Conservation (phyloP, 2,888 invertebrate species). For the Drosophila nigricruria region DNA sequence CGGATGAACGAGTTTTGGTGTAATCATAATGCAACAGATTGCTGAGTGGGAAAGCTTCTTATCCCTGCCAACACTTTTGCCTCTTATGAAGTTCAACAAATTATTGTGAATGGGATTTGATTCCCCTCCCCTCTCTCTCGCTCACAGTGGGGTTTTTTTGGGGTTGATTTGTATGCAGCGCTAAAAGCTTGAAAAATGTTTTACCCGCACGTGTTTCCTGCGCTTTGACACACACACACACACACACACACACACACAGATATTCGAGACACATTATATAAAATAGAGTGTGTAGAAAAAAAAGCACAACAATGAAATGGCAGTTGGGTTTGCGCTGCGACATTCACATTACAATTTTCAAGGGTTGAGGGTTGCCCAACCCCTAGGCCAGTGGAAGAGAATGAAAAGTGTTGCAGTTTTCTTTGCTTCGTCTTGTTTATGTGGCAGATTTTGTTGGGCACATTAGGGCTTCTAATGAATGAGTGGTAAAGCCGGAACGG, state of each 20-base stretch:
- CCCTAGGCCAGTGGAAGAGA: conserved; percentile 8
- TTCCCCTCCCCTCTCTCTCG: neutral
- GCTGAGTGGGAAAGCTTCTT: conserved; percentile 44
- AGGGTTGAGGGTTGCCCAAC: conserved; percentile 18
- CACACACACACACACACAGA: conserved; percentile 14
- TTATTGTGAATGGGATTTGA: conserved; percentile 72
- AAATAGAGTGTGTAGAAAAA: conserved; percentile 63
- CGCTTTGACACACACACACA: conserved; percentile 66
- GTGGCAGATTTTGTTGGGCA: conserved; percentile 32
- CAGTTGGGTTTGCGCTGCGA: conserved; percentile 60
- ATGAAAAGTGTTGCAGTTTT: conserved; percentile 57
- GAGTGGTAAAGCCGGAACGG: conserved; percentile 17
- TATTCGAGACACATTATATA: conserved; percentile 68
- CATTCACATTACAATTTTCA: conserved; percentile 62
- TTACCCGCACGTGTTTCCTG: conserved; percentile 81
- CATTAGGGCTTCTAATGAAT: conserved; percentile 65
- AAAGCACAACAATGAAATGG: conserved; percentile 80
- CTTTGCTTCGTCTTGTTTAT: conserved; percentile 5
- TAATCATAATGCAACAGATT: conserved; percentile 77
- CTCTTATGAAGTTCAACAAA: conserved; percentile 77
- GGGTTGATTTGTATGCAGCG: conserved; percentile 82
- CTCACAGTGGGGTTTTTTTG: conserved; percentile 27
- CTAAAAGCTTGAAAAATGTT: conserved; percentile 81
- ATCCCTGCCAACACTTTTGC: conserved; percentile 19
- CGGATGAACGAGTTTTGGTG: conserved; percentile 47